Conservation (phyloP, 2,888 invertebrate species). For the Ypsolopha scabrella region DNA sequence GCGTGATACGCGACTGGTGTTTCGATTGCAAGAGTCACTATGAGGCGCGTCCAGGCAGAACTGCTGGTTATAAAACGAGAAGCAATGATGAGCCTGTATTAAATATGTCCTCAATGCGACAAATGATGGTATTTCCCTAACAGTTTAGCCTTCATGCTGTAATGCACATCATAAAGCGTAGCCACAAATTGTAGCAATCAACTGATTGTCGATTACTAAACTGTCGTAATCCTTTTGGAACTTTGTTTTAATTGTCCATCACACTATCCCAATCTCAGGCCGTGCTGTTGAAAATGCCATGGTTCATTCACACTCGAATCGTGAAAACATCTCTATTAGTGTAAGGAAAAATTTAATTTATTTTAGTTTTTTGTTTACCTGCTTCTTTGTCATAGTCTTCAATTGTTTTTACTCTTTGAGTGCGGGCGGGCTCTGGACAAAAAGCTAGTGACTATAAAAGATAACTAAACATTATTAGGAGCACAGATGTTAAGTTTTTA, state of each 20-base stretch:
- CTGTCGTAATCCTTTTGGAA: conserved; percentile 26
- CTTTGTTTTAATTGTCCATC: background rate
- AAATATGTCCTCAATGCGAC: conserved; percentile 50
- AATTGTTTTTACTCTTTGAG: too few species aligned
- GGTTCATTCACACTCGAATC: too few species aligned
- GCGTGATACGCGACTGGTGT: conserved; percentile 9
- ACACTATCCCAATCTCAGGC: too few species aligned
- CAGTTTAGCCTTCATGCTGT: conserved; percentile 63
- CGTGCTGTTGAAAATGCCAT: too few species aligned
- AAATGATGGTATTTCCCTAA: conserved; percentile 59
- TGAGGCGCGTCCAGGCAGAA: background rate
- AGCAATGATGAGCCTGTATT: conserved; percentile 40
- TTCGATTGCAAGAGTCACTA: background rate
- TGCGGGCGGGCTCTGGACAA: too few species aligned
- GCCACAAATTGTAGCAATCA: conserved; percentile 59
- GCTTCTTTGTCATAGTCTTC: too few species aligned
- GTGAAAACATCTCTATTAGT: too few species aligned
- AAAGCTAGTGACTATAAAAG: too few species aligned
- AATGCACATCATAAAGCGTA: conserved; percentile 45
- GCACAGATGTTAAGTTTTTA: too few species aligned
- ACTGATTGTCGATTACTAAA: conserved; percentile 53
- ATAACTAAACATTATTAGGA: too few species aligned
- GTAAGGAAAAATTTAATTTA: too few species aligned
- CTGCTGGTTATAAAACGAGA: conserved; percentile 21
- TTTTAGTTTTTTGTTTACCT: too few species aligned